Conservation (phyloP, 2,888 invertebrate species). For the Saturnia pavonia region DNA sequence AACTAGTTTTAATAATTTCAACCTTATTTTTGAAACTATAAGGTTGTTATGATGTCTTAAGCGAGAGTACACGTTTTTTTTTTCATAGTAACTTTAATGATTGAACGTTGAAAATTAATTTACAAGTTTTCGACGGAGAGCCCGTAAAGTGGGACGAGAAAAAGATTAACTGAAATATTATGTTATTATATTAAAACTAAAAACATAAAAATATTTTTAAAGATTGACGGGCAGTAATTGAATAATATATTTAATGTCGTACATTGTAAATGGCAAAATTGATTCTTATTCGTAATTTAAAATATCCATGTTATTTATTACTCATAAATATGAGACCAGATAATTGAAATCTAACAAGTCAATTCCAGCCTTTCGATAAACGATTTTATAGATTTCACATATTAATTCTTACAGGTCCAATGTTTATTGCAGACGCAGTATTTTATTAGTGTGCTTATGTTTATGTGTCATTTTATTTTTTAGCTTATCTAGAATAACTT, state of each 20-base stretch:
- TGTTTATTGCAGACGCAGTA: too few species aligned
- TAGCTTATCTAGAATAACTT: too few species aligned
- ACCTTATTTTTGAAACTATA: neutral
- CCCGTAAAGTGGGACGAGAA: conserved; percentile 28
- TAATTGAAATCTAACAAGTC: neutral
- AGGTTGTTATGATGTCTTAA: neutral
- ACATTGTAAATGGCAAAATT: neutral
- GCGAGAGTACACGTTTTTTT: neutral
- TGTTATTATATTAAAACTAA: neutral
- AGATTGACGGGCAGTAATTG: neutral
- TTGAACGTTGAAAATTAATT: conserved; percentile 39
- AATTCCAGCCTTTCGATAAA: neutral
- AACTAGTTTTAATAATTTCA: neutral
- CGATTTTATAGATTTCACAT: neutral
- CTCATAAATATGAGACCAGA: neutral
- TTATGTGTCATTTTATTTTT: too few species aligned
- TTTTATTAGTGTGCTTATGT: too few species aligned
- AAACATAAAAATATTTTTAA: neutral
- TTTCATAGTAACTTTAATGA: conserved; percentile 24
- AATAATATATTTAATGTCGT: neutral
- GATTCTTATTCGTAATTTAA: neutral
- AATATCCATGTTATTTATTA: neutral
- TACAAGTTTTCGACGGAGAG: conserved; percentile 32
- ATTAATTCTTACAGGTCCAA: neutral
- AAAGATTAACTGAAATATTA: conserved; percentile 12